Evolutionary conservation across 2,113 vertebrate genomes (phyloP), one percentile per base, ranked within the genome.

Genomic region (Zosterops lateralis): DNA sequence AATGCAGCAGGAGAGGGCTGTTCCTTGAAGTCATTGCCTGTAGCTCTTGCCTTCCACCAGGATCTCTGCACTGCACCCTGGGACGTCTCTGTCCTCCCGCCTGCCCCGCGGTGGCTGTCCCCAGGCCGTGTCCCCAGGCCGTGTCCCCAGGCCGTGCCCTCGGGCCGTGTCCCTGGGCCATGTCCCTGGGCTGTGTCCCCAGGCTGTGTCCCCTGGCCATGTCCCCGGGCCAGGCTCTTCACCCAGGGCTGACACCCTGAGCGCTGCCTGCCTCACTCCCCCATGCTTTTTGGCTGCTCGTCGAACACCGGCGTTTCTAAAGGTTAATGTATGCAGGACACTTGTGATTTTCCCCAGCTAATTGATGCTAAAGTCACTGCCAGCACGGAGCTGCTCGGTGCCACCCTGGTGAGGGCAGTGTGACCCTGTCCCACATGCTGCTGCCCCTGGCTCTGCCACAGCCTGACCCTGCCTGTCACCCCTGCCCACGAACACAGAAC

Each of bases 301-400:
- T 64, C 4, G 0, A 24, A 8, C 53, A 26, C 70, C 68, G 50
- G 25, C 45, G 17, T 50, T 79, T 73, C n/a, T 14, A 70, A 82
- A 96, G 82, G 81, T 94, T 78, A 96, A 92, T 76, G 82, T 45
- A 79, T 47, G 62, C 81, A 57, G 58, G 78, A 79, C 62, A 54
- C 71, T 45, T 6, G 31, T 3, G 71, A 66, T 61, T 68, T 31
- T 44, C 58, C 36, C 53, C 58, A 45, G 53, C 48, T 68, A 75
- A 94, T 4, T 65, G 81, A 50, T 65, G 74, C 54, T 79, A 57
- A 87, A 87, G 74, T 57, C 53, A 65, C 65, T 7, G 47, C 32
- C 60, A 57, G 62, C 45, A 45, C 36, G 29, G 53, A 64, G 79
- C 45, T 67, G 44, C 66, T 79, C 64, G 22, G 44, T 51, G 56